Evolutionary conservation across 1,140 invertebrate genomes (phyloP), one percentile per base, ranked within the genome.

Genomic region (Drosophila arawakana): DNA sequence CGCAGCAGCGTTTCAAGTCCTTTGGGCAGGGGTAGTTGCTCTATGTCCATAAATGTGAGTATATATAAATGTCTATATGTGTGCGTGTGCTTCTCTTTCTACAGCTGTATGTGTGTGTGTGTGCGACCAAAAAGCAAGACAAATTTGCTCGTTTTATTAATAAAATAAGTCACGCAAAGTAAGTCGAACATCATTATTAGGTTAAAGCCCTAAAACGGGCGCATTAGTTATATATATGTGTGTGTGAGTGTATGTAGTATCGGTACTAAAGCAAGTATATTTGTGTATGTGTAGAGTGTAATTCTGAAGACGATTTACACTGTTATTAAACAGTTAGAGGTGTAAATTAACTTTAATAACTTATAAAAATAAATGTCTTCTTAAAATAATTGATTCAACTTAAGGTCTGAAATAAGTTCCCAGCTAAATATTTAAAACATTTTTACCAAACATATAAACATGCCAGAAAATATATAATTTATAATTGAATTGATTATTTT

Each of bases 101-200:
- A 4, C 25, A 1, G 3, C 4, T 30, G 25, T 30, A 21, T 15
- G 15, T 15, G 25, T 25, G 25, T 25, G 25, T 47, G 54, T 66
- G 67, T 73, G 84, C 84, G 80, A 88, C 83, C 83, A 89, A 83
- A 83, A 89, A 89, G 84, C 74, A 89, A 89, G 80, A 89, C 85
- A 84, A 89, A 89, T 89, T 89, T 89, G 85, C 84, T 89, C 84
- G 84, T 89, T 89, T 90, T 90, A 89, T 89, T 85, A 89, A 89
- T 89, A 89, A 89, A 89, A 89, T 89, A 89, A 89, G 84, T 89
- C 84, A 90, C 83, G 83, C 83, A 89, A 89, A 89, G 84, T 89
- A 89, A 89, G 85, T 84, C 81, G 85, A 89, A 89, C 81, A 73
- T 88, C 83, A 88, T 91, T 91, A 91, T 91, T 91, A 91, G 76